phyloP scores from a whole-genome alignment of 1,140 invertebrate species.

The Zaprionus gabonicus region DNA sequence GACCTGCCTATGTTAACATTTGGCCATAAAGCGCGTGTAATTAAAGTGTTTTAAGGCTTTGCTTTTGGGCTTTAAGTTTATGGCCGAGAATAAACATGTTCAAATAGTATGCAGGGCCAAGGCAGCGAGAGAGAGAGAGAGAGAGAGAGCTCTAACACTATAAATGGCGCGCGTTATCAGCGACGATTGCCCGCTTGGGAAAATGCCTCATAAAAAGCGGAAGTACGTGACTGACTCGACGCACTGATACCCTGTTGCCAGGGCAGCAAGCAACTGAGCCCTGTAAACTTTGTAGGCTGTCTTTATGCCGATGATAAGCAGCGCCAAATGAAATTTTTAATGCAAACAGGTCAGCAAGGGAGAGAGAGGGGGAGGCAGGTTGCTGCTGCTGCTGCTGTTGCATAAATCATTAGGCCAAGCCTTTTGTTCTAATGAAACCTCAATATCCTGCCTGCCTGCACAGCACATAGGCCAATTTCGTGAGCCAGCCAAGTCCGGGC shows the following conservation, averaged over 20 bases:
- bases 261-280: background rate
- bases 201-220: conserved; percentile 75
- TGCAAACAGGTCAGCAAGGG: conserved; percentile 60
- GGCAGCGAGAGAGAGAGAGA: background rate
- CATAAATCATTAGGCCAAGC: conserved; percentile 70
- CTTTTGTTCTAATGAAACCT: conserved; percentile 55
- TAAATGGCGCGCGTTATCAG: conserved; percentile 62
- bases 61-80: conserved; percentile 61
- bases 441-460: conserved; percentile 33
- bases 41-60: conserved; percentile 78
- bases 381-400: conserved; percentile 29
- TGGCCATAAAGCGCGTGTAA: conserved; percentile 73
- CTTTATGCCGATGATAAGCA: conserved; percentile 55
- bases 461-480: conserved; percentile 40
- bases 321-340: conserved; percentile 69
- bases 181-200: conserved; percentile 59
- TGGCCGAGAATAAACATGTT: conserved; percentile 67
- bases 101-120: conserved; percentile 52
- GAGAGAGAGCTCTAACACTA: conserved; percentile 27
- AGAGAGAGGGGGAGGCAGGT: background rate
- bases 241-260: conserved; percentile 30
- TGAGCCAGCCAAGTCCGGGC: conserved; percentile 41
- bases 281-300: too few species aligned
- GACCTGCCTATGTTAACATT: conserved; percentile 13
- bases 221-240: background rate